Evolutionary conservation across 2,888 invertebrate genomes (phyloP).

Genomic region (Rhimphoctona megacephalus): DNA sequence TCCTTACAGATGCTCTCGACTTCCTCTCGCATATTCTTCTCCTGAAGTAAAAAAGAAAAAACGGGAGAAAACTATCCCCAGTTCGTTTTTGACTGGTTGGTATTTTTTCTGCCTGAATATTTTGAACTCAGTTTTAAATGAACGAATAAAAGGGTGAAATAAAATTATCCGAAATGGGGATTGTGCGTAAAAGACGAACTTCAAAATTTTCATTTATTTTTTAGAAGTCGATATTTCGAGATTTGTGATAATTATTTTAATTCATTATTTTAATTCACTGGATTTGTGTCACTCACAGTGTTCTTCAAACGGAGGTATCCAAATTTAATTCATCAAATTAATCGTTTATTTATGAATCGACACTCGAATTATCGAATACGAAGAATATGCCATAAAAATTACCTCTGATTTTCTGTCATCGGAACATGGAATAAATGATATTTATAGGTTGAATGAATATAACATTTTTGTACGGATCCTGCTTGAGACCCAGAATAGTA

Average conservation of each 20-base stretch:
- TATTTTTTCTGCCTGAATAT: neutral
- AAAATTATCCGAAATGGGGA: neutral
- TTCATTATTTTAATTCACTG: no score
- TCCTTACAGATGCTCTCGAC: neutral
- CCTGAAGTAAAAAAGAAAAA: neutral
- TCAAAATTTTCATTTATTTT: neutral
- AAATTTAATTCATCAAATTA: neutral
- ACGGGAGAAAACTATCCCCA: neutral
- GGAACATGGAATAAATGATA: neutral
- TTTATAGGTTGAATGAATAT: neutral
- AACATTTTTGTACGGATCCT: neutral
- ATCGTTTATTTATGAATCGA: neutral
- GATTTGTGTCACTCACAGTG: no score
- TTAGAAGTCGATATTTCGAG: neutral
- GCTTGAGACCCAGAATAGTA: neutral
- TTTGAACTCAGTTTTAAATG: neutral
- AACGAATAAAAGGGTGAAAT: neutral
- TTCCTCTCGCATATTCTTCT: neutral
- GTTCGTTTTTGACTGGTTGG: neutral
- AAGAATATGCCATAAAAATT: neutral
- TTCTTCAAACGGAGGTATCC: no score
- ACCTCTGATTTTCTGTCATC: neutral
- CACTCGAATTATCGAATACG: neutral
- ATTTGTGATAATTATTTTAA: no score
- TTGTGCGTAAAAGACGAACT: neutral